These are phyloP conservation scores for Macrosteles quadrilineatus DNA, from an alignment of 1,140 invertebrate species.

Conservation along the genomic window DNA sequence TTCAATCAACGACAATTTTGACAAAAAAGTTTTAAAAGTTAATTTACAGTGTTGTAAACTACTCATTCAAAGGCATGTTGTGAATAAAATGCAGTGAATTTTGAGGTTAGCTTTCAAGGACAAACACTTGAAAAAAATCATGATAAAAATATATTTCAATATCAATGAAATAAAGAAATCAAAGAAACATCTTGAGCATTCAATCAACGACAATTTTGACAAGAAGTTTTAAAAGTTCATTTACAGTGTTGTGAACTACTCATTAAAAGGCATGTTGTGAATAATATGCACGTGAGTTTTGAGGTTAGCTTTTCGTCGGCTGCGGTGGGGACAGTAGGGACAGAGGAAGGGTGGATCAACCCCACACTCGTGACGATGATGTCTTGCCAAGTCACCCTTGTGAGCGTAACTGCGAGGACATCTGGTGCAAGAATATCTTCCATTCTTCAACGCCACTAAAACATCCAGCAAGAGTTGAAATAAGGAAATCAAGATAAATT, in stretches of 20 bases:
- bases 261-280: slow-evolving; percentile 32
- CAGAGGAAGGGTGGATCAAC: slow-evolving; percentile 46
- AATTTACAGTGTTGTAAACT: too few relatives aligned
- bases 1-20: not conserved
- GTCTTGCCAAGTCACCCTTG: slow-evolving; percentile 45
- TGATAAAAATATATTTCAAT: too few relatives aligned
- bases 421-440: not conserved
- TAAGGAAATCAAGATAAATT: too few relatives aligned
- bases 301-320: slow-evolving; percentile 41
- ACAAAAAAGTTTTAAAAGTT: not conserved
- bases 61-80: too few relatives aligned
- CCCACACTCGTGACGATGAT: slow-evolving; percentile 48
- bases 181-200: too few relatives aligned
- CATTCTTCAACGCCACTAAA: not conserved
- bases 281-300: slow-evolving; percentile 36
- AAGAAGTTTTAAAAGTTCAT: not conserved
- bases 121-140: too few relatives aligned
- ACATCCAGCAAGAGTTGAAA: too few relatives aligned
- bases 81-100: too few relatives aligned
- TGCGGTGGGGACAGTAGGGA: slow-evolving; percentile 44
- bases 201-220: not conserved
- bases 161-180: too few relatives aligned
- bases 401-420: slow-evolving; percentile 39
- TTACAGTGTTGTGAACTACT: too few relatives aligned
- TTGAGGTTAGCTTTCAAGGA: too few relatives aligned